These are phyloP conservation scores for Arizona elegans DNA, from an alignment of 2,113 vertebrate genomes.

Conservation along the genomic window DNA sequence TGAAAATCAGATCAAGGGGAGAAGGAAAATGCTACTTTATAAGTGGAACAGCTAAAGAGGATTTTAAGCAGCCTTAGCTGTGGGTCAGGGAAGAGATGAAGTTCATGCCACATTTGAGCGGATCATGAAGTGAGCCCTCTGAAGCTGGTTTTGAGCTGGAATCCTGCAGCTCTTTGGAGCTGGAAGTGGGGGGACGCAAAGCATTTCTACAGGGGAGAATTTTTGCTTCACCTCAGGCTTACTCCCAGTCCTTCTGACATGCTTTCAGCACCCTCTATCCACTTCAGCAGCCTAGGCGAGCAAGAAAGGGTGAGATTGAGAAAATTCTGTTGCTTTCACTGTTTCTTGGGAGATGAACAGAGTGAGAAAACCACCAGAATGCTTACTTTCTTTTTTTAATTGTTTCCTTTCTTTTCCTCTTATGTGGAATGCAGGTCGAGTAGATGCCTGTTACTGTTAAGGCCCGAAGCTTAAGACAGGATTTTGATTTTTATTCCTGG, in stretches of 20 bases:
- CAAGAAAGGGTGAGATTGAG: background rate
- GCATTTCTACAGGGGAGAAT: too few species aligned
- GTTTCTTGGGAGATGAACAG: background rate
- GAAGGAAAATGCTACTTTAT: background rate
- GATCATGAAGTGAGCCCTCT: background rate
- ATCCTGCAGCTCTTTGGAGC: background rate
- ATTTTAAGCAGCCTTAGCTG: background rate
- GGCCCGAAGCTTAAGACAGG: background rate
- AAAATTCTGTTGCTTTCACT: background rate
- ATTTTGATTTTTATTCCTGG: background rate
- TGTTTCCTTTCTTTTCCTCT: background rate
- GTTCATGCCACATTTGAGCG: background rate
- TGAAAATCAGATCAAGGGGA: background rate
- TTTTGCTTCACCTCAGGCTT: background rate
- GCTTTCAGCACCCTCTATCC: background rate
- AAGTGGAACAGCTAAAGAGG: background rate
- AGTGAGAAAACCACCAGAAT: background rate
- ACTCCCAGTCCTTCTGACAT: background rate
- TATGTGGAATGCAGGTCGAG: background rate
- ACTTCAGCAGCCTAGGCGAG: background rate
- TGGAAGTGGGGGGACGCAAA: too few species aligned
- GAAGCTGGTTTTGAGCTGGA: background rate
- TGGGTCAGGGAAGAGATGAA: background rate
- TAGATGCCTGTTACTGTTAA: background rate
- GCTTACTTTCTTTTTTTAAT: background rate